phyloP scores from a whole-genome alignment of 2,888 invertebrate genomes.

The Troides aeacus region DNA sequence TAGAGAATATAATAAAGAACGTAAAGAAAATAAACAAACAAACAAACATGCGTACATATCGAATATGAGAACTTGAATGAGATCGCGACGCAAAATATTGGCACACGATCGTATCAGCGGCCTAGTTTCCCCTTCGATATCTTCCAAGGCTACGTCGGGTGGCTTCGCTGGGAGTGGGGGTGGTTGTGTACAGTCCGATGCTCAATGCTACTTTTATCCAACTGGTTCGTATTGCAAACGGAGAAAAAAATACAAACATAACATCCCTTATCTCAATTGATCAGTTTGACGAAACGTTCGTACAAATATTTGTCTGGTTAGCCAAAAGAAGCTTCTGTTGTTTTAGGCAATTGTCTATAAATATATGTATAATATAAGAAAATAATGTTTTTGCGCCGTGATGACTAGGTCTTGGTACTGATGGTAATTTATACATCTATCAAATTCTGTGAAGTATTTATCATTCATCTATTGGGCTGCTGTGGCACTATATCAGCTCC shows the following conservation, averaged over 20 bases:
- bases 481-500: no score
- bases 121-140: constrained; percentile 54
- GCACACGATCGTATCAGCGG: constrained; percentile 46
- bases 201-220: constrained; percentile 11
- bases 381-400: no score
- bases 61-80: constrained; percentile 45
- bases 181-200: constrained; percentile 13
- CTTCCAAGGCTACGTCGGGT: constrained; percentile 48
- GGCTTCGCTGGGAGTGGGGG: constrained; percentile 21
- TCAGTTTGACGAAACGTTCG: background rate
- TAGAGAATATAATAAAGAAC: constrained; percentile 27
- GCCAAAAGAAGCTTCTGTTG: background rate
- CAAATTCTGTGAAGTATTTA: no score
- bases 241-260: constrained; percentile 10
- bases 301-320: constrained; percentile 1
- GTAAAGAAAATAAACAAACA: constrained; percentile 18
- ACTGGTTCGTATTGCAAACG: constrained; percentile 12
- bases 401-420: no score
- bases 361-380: background rate
- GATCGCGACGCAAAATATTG: constrained; percentile 43
- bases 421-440: no score
- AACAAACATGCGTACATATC: constrained; percentile 36
- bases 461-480: no score
- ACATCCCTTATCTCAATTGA: constrained; percentile 16
- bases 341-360: background rate